Evolutionary conservation across 2,113 vertebrate genomes (phyloP).

Genomic region (Morone saxatilis): DNA sequence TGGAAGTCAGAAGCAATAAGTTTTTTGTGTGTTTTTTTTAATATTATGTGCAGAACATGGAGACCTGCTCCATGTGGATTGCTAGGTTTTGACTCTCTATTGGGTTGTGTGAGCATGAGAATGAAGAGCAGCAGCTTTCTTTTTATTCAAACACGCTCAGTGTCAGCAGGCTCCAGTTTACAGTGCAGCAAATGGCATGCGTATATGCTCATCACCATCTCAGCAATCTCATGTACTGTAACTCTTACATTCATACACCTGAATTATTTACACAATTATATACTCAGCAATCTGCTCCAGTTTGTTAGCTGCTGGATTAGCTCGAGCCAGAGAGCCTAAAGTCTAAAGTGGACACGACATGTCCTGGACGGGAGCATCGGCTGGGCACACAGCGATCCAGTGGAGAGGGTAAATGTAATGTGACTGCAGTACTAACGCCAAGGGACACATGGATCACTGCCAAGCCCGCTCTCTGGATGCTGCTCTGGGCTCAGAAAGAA

Average conservation of each 20-base stretch:
- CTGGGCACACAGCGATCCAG: slow-evolving; percentile 70
- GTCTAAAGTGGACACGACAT: slow-evolving; percentile 75
- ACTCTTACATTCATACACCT: slow-evolving; percentile 64
- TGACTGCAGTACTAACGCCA: slow-evolving; percentile 76
- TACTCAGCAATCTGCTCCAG: slow-evolving; percentile 67
- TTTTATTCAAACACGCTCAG: slow-evolving; percentile 33
- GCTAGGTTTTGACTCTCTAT: background rate
- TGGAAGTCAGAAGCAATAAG: slow-evolving; percentile 33
- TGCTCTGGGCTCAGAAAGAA: slow-evolving; percentile 64
- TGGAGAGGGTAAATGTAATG: slow-evolving; percentile 76
- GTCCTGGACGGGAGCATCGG: slow-evolving; percentile 73
- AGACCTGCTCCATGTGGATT: background rate
- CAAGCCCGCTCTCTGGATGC: slow-evolving; percentile 70
- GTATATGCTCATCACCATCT: slow-evolving; percentile 53
- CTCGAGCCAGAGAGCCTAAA: slow-evolving; percentile 65
- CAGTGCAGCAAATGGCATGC: slow-evolving; percentile 23
- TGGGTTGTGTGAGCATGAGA: slow-evolving; percentile 20
- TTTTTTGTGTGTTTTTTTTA: background rate
- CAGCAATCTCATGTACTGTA: slow-evolving; percentile 31
- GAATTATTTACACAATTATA: slow-evolving; percentile 76
- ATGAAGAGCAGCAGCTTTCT: slow-evolving; percentile 21
- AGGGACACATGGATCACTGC: slow-evolving; percentile 74
- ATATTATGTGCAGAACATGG: background rate
- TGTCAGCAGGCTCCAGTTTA: slow-evolving; percentile 29
- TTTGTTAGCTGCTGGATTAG: slow-evolving; percentile 74